A percentile compares a stretch with the other conserved stretches of the same genome.
Conservation (phyloP, 2,888 invertebrate genomes). For the Corythucha ciliata region DNA sequence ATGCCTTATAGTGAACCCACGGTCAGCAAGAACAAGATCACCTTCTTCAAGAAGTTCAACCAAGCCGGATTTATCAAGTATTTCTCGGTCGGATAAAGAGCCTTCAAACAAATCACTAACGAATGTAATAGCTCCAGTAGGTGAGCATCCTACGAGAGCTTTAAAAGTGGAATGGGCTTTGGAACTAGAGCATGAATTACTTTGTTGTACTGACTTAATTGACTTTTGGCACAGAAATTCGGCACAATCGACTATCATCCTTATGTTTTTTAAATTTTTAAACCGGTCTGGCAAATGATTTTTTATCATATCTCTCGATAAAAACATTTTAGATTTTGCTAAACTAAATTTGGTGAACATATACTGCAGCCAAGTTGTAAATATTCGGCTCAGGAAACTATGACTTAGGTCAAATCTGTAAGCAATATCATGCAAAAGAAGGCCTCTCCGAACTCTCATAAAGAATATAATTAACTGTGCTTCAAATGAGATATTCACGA, state of each 20-base stretch:
- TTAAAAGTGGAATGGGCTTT: background rate
- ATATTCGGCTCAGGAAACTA: too few relatives aligned
- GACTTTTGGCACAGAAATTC: background rate
- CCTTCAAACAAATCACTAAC: background rate
- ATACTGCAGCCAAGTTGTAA: too few relatives aligned
- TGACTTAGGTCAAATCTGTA: too few relatives aligned
- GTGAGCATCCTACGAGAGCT: background rate
- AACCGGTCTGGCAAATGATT: background rate
- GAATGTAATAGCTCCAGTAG: background rate
- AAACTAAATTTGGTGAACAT: background rate
- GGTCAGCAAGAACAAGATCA: too few relatives aligned
- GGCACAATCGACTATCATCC: background rate
- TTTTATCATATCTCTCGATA: background rate
- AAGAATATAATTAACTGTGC: too few relatives aligned
- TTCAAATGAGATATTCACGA: too few relatives aligned
- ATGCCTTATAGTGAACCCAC: too few relatives aligned
- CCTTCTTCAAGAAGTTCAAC: background rate
- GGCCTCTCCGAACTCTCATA: too few relatives aligned
- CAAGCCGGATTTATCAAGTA: background rate
- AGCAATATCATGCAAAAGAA: too few relatives aligned
- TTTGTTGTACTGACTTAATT: background rate
- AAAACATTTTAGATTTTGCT: background rate
- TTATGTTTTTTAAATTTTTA: background rate
- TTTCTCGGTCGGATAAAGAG: background rate
- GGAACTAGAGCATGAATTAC: background rate